Base-by-base conservation (phyloP, 2,797 vertebrate genomes). In the Cynodonichthys magdalenae region DNA sequence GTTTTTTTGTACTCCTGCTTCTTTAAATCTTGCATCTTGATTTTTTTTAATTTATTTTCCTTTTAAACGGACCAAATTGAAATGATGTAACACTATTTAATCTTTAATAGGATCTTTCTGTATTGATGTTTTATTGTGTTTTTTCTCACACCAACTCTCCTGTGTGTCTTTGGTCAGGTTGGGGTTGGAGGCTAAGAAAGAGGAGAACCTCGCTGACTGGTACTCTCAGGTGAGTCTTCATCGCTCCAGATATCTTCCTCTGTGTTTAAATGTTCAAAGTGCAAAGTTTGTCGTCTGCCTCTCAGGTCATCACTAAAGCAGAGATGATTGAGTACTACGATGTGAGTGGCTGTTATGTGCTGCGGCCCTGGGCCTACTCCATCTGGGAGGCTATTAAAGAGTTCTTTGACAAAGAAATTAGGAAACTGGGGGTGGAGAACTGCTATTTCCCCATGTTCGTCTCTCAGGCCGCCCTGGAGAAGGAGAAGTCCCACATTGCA, bases 311-410 rank as follows among this genome's bases (percentile, higher is more conserved):
- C 93, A 99, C 96, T 24, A 99, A 99, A 82, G 75, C 97, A 0
- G 97, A 99, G 92, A 95, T 99, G 97, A 99, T 99, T 8, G 98
- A 99, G 82, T 99, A 99, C 89, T 98, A 99, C 0, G 97, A 99
- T 11, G 95, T 99, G 15, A 99, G 97, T 18, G 98, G 98, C 75
- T 99, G 98, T 87, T 99, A 99, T 0, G 92, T 99, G 77, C 95
- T 99, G 69, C 96, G 97, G 15, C 98, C 98, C 15, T 99, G 98
- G 98, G 90, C 97, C 44, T 96, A 78, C 3, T 82, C 96, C 70
- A 95, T 99, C 86, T 99, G 98, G 97, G 96, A 99, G 74, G 66
- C 87, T 71, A 98, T 99, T 80, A 95, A 95, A 83, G 93, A 96
- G 0, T 99, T 98, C 89, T 98, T 99, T 4, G 96, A 99, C 75